Conservation (phyloP, 2,888 invertebrate genomes). For the Sesia bembeciformis region DNA sequence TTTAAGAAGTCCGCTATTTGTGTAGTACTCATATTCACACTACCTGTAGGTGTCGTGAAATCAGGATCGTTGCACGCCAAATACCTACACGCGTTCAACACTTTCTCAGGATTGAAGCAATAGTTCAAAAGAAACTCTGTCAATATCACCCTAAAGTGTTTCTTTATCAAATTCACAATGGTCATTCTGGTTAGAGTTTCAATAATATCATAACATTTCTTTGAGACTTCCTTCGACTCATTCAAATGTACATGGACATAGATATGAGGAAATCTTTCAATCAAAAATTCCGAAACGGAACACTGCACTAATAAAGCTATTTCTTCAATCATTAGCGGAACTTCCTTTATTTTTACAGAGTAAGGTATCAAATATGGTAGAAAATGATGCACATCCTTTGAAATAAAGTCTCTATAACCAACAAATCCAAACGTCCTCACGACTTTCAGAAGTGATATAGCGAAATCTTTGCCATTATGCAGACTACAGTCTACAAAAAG, state of each 20-base stretch:
- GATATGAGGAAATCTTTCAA: conserved; percentile 79
- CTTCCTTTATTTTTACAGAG: conserved; percentile 69
- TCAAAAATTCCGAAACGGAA: conserved; percentile 75
- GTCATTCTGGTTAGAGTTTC: conserved; percentile 74
- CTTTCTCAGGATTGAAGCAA: conserved; percentile 75
- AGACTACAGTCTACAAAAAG: conserved; percentile 76
- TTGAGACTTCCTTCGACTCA: conserved; percentile 71
- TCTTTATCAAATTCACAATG: conserved; percentile 74
- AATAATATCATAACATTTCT: conserved; percentile 77
- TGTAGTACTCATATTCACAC: conserved; percentile 44
- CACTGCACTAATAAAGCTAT: conserved; percentile 74
- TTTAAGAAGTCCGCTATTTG: conserved; percentile 80
- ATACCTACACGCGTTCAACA: conserved; percentile 73
- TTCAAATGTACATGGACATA: conserved; percentile 81
- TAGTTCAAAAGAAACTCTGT: conserved; percentile 79
- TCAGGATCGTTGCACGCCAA: conserved; percentile 75
- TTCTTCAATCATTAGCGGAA: conserved; percentile 77
- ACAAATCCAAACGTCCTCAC: conserved; percentile 80
- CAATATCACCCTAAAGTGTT: conserved; percentile 78
- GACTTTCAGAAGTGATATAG: conserved; percentile 74
- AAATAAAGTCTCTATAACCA: conserved; percentile 79
- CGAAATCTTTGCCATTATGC: conserved; percentile 71
- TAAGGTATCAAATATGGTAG: conserved; percentile 78
- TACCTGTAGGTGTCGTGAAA: conserved; percentile 37
- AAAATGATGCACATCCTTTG: conserved; percentile 80